Evolutionary conservation across 2,113 vertebrate genomes (phyloP).

Genomic region (Chaenocephalus aceratus): DNA sequence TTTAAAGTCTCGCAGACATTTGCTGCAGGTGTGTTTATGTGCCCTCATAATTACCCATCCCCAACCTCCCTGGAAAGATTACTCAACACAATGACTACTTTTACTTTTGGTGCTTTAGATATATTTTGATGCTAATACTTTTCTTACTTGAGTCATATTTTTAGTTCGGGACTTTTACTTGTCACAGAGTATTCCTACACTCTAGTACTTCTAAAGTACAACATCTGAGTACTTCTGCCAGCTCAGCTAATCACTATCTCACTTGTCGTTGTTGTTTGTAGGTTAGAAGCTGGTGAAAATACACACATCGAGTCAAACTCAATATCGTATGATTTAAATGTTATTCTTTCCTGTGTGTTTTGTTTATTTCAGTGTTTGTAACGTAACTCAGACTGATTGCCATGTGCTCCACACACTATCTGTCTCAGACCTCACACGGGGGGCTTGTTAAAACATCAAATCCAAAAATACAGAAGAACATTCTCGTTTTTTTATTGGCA

Average conservation of each 20-base stretch:
- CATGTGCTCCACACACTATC: not conserved
- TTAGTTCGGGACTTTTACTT: no score
- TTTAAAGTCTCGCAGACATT: slow-evolving; percentile 36
- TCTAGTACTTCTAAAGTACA: no score
- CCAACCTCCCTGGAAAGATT: not conserved
- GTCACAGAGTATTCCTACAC: no score
- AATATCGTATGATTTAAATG: not conserved
- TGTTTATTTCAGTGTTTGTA: not conserved
- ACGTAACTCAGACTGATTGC: not conserved
- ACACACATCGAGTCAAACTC: not conserved
- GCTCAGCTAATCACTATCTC: no score
- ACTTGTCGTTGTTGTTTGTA: no score
- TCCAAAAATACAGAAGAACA: not conserved
- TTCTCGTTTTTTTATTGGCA: slow-evolving; percentile 12
- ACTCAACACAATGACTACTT: not conserved
- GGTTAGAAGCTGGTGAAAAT: no score
- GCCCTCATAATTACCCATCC: slow-evolving; percentile 31
- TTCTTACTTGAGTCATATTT: no score
- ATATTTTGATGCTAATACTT: no score
- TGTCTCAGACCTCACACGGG: not conserved
- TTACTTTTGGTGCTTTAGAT: no score
- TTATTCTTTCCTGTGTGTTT: not conserved
- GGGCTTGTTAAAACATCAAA: slow-evolving; percentile 5
- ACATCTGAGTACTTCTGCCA: no score
- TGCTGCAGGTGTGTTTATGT: slow-evolving; percentile 46